Evolutionary conservation across 2,888 invertebrate species (phyloP), one percentile per base, ranked within the genome.

Genomic region (Melinaea marsaeus): DNA sequence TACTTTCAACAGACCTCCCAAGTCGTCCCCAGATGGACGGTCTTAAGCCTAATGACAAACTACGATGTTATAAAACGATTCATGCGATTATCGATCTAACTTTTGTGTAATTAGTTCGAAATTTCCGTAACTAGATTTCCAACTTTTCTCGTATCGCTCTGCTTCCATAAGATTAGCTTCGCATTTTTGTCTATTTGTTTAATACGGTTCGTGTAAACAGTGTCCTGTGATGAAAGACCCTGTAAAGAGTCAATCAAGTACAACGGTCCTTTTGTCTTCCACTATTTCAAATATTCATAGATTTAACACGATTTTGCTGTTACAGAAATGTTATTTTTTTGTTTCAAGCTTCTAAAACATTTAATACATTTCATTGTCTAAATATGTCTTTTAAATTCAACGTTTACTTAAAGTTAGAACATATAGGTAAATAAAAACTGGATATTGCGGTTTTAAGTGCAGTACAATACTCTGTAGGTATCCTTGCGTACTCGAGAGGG

Each of bases 1-100:
- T 71, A 68, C 66, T 67, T 76, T 71, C 72, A 72, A 71, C 58
- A 76, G 89, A 88, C 89, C 89, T 82, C 89, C 89, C 89, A 89
- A 78, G 86, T 73, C 65, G 86, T 64, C 71, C 71, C 65, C 54
- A 58, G 54, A 73, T 77, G 78, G 76, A 78, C 75, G 79, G 79
- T 75, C 78, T 74, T 66, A 71, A 75, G 69, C 76, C 74, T 66
- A 79, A 77, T 75, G 79, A 79, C 82, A 85, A 81, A 84, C 83
- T 77, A 77, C 61, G 62, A 69, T 65, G 47, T 62, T 65, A 13
- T 60, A 58, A 60, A 62, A 65, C 60, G 37, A 37, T 37, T 47
- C 67, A 62, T 62, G 60, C 65, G 56, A 69, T 65, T 65, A 62
- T 37, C 60, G 54, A 22, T 62, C 45, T 69, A 67, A 62, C 57